These are phyloP conservation scores for Eolophus roseicapilla DNA, from an alignment of 2,113 vertebrate genomes.

Conservation along the genomic window DNA sequence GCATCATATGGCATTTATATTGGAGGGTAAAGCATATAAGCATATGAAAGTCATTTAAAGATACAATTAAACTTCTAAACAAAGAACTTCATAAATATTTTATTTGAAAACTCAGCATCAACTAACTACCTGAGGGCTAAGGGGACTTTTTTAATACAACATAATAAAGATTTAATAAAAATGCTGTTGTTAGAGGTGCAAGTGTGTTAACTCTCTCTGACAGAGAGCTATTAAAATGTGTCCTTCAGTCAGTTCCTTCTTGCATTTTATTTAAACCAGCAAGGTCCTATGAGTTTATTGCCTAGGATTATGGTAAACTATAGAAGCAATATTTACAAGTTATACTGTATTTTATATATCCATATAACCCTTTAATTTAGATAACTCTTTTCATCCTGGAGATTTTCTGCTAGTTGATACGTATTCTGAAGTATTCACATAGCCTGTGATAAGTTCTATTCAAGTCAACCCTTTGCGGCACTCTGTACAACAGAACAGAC, in stretches of 20 bases:
- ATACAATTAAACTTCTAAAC: conserved; percentile 70
- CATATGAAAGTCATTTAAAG: conserved; percentile 70
- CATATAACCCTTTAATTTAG: conserved; percentile 12
- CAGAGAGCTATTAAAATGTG: conserved; percentile 37
- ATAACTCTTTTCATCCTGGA: not conserved
- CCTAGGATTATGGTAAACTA: conserved; percentile 37
- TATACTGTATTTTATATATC: not conserved
- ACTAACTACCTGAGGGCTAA: conserved; percentile 58
- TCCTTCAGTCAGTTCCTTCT: conserved; percentile 38
- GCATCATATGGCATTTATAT: conserved; percentile 65
- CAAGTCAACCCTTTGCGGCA: not conserved
- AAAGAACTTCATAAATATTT: conserved; percentile 68
- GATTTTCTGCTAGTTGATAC: not conserved
- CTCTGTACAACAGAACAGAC: not conserved
- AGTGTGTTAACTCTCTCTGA: conserved; percentile 63
- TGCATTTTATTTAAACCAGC: conserved; percentile 57
- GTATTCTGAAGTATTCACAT: not conserved
- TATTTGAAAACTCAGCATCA: conserved; percentile 61
- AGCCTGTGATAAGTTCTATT: not conserved
- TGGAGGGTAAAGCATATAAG: conserved; percentile 15
- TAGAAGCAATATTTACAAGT: conserved; percentile 25
- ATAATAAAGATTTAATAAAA: conserved; percentile 63
- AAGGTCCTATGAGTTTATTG: conserved; percentile 23
- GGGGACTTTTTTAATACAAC: conserved; percentile 50
- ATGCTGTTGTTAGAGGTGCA: conserved; percentile 47